phyloP scores from a whole-genome alignment of 2,113 vertebrate genomes.

The Rhabdomys dilectus region DNA sequence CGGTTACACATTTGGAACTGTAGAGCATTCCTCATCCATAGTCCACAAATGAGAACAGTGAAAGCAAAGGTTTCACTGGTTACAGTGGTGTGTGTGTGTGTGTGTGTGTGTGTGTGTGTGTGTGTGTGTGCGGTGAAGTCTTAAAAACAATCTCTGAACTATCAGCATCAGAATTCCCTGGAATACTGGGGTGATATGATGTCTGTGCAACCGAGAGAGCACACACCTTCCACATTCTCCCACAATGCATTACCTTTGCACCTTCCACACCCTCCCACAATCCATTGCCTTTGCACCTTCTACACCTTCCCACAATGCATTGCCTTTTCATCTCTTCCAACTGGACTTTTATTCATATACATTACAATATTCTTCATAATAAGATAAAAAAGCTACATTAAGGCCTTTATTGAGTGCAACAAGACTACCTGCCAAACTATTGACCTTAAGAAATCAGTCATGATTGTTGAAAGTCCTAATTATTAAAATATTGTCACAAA shows the following conservation, averaged over 20 bases:
- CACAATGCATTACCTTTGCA: too few relatives aligned
- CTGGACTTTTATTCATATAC: not conserved
- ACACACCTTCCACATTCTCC: not conserved
- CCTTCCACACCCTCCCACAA: not conserved
- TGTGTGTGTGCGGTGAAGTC: not conserved
- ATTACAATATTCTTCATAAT: not conserved
- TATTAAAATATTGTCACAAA: not conserved
- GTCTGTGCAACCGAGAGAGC: rapidly evolving
- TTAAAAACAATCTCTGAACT: not conserved
- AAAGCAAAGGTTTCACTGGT: not conserved
- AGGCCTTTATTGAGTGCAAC: not conserved
- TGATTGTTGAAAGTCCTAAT: not conserved
- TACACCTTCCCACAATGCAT: not conserved
- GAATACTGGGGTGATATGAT: rapidly evolving
- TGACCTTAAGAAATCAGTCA: not conserved
- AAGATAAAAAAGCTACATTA: not conserved
- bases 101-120: too few relatives aligned
- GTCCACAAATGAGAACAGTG: not conserved
- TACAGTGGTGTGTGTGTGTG: too few relatives aligned
- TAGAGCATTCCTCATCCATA: not conserved
- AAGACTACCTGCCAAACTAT: not conserved
- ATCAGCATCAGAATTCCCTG: not conserved
- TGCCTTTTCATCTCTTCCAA: not conserved
- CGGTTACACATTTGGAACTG: not conserved
- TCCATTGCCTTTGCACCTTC: not conserved